Evolutionary conservation across 2,797 vertebrate genomes (phyloP).

Genomic region (Aphelocoma californica): DNA sequence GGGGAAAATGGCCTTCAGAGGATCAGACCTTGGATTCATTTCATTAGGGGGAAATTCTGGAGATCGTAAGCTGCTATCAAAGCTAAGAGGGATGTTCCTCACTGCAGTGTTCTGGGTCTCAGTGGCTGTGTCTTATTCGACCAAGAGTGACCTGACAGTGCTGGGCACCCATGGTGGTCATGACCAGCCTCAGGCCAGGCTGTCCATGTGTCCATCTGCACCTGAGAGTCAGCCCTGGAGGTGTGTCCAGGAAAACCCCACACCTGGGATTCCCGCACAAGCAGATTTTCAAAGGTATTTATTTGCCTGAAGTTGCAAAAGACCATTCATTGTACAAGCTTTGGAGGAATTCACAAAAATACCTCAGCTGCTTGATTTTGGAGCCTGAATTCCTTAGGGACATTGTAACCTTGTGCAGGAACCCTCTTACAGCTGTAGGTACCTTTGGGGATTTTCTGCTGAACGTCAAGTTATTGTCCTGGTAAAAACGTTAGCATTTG

Average conservation of each 20-base stretch:
- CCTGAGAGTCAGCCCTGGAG: background rate
- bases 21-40: background rate
- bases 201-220: background rate
- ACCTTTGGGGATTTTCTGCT: background rate
- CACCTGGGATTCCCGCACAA: background rate
- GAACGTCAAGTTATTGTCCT: background rate
- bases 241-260: background rate
- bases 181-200: background rate
- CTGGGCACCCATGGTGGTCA: background rate
- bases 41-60: background rate
- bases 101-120: accelerated
- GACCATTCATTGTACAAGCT: background rate
- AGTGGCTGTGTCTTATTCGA: background rate
- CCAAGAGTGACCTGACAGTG: background rate
- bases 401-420: background rate
- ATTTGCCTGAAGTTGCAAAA: background rate
- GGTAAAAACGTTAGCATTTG: background rate
- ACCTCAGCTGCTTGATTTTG: background rate
- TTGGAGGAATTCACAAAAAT: background rate
- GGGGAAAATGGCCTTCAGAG: background rate
- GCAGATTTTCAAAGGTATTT: background rate
- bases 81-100: background rate
- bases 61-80: background rate
- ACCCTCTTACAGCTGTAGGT: background rate
- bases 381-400: background rate